Evolutionary conservation across 1,140 invertebrate genomes (phyloP).

Genomic region (Chelonus insularis): DNA sequence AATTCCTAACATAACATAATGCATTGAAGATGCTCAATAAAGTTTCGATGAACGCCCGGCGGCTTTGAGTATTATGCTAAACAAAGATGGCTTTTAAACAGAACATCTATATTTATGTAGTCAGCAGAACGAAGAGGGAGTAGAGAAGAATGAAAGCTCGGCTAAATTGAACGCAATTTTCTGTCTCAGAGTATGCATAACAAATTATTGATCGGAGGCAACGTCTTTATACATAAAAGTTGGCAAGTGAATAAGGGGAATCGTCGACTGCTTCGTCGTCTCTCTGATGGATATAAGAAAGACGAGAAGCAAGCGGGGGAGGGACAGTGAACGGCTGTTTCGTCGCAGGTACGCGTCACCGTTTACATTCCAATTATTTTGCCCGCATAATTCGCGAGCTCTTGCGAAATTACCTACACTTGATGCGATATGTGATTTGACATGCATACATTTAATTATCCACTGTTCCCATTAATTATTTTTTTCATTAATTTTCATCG

Average conservation of each 20-base stretch:
- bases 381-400: slow-evolving; percentile 43
- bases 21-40: too few species aligned
- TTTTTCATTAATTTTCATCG: background rate
- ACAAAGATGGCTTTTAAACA: slow-evolving; percentile 58
- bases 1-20: background rate
- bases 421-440: too few species aligned
- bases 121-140: slow-evolving; percentile 2
- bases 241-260: background rate
- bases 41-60: too few species aligned
- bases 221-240: slow-evolving; percentile 45
- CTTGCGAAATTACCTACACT: background rate
- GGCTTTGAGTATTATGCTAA: slow-evolving; percentile 52
- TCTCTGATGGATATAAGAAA: background rate
- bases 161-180: slow-evolving; percentile 57
- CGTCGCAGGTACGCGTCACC: slow-evolving; percentile 37
- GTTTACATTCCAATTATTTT: slow-evolving; percentile 55
- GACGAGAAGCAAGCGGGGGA: background rate
- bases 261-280: background rate
- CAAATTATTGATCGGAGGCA: slow-evolving; percentile 43
- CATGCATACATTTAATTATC: background rate
- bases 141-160: slow-evolving; percentile 30
- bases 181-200: slow-evolving; percentile 55
- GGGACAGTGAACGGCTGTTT: slow-evolving; percentile 31
- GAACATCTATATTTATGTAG: slow-evolving; percentile 57
- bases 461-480: too few species aligned